A percentile compares a stretch with the other conserved stretches of the same genome.
These are phyloP conservation scores for Drosophila miranda DNA, from an alignment of 1,140 invertebrate species.

Conservation along the genomic window DNA sequence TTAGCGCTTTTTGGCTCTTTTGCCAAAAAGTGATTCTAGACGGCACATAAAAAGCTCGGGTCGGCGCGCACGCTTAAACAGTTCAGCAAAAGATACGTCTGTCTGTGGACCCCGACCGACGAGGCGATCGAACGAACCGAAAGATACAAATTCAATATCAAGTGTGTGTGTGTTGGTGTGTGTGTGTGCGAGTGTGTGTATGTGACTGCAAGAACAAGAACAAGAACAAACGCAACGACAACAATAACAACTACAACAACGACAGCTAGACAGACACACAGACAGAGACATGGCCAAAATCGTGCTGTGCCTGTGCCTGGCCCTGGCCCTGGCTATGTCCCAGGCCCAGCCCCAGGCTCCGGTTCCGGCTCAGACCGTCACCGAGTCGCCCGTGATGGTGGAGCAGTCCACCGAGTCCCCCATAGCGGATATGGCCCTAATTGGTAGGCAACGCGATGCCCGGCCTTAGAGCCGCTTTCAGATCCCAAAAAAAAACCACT, in stretches of 20 bases:
- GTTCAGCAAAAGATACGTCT: constrained; percentile 70
- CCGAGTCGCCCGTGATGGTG: constrained; percentile 20
- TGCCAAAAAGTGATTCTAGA: constrained; percentile 54
- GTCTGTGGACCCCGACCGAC: constrained; percentile 71
- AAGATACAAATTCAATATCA: background rate
- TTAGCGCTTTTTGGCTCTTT: constrained; percentile 22
- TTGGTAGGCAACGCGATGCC: constrained; percentile 59
- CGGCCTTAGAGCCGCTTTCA: background rate
- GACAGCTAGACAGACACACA: background rate
- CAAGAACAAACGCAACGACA: no score
- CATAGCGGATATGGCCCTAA: constrained; percentile 74
- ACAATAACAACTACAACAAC: background rate
- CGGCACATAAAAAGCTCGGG: constrained; percentile 78
- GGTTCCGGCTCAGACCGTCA: constrained; percentile 12
- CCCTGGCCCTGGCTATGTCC: constrained; percentile 31
- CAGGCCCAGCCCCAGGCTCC: constrained; percentile 11
- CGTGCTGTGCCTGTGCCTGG: constrained; percentile 53
- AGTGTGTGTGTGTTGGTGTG: constrained; percentile 3
- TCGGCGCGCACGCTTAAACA: constrained; percentile 72
- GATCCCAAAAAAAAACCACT: no score
- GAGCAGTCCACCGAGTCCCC: constrained; percentile 76
- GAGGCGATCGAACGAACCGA: constrained; percentile 24
- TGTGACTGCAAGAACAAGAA: constrained; percentile 7
- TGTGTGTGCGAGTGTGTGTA: constrained; percentile 11
- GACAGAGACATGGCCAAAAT: constrained; percentile 49